These are phyloP conservation scores for Brachystomella parvula DNA, from an alignment of 1,140 invertebrate species.

Conservation along the genomic window DNA sequence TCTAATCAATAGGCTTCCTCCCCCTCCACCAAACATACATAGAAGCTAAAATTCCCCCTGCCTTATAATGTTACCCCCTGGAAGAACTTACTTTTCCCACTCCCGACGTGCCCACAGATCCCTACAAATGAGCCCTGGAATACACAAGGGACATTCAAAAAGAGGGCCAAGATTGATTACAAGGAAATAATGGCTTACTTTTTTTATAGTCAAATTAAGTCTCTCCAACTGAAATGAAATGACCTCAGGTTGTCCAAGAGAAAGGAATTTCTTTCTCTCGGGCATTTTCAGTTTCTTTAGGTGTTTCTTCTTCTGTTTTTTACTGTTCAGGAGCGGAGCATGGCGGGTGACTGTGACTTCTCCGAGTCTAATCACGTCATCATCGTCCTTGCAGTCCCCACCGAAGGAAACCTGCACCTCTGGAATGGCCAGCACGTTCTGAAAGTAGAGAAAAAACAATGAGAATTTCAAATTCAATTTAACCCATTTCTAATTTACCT, in stretches of 20 bases:
- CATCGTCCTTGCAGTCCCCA: not conserved
- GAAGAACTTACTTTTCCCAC: constrained; percentile 49
- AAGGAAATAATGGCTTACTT: constrained; percentile 5
- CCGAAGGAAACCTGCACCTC: constrained; percentile 5
- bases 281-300: not conserved
- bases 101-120: constrained; percentile 58
- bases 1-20: too few relatives aligned
- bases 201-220: constrained; percentile 20
- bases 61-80: too few relatives aligned
- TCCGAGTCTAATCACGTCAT: constrained; percentile 3
- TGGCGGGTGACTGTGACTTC: constrained; percentile 15
- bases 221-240: constrained; percentile 22
- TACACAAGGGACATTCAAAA: not conserved
- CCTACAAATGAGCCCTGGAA: constrained; percentile 53
- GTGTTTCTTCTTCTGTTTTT: constrained; percentile 8
- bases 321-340: constrained; percentile 8
- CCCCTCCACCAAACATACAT: too few relatives aligned
- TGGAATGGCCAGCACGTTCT: constrained; percentile 11
- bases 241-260: not conserved
- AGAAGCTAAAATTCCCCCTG: too few relatives aligned
- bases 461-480: not conserved
- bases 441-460: not conserved
- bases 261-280: constrained; percentile 17
- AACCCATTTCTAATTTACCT: constrained; percentile 14
- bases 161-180: not conserved